Conservation (phyloP, 2,113 vertebrate species). For the Desmodus rotundus region DNA sequence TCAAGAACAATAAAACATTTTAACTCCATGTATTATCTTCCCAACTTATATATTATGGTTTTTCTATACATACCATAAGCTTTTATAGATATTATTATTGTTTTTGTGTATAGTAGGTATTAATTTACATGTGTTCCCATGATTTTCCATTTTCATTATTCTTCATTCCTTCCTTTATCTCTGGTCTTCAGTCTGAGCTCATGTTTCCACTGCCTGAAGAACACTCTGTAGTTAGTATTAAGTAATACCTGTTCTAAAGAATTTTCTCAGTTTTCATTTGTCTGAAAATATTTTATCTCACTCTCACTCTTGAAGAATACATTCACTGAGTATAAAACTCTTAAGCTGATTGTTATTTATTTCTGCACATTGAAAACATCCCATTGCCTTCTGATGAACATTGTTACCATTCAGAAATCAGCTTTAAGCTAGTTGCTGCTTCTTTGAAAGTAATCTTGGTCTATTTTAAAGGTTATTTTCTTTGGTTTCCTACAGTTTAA, state of each 20-base stretch:
- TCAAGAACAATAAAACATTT: not conserved
- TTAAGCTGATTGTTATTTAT: not conserved
- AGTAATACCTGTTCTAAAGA: not conserved
- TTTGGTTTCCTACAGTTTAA: not conserved
- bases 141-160: not conserved
- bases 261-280: not conserved
- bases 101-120: not conserved
- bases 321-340: not conserved
- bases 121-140: not conserved
- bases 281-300: constrained; percentile 1
- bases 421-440: not conserved
- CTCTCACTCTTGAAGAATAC: not conserved
- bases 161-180: not conserved
- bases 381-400: not conserved
- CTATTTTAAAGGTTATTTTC: not conserved
- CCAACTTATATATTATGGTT: not conserved
- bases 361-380: not conserved
- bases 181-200: not conserved
- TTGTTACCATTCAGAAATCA: not conserved
- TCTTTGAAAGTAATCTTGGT: not conserved
- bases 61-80: not conserved
- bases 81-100: not conserved
- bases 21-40: not conserved
- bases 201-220: not conserved
- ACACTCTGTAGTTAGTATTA: not conserved